Base-by-base conservation (phyloP, 1,140 invertebrate species). In the Philopotamus ludificatus region DNA sequence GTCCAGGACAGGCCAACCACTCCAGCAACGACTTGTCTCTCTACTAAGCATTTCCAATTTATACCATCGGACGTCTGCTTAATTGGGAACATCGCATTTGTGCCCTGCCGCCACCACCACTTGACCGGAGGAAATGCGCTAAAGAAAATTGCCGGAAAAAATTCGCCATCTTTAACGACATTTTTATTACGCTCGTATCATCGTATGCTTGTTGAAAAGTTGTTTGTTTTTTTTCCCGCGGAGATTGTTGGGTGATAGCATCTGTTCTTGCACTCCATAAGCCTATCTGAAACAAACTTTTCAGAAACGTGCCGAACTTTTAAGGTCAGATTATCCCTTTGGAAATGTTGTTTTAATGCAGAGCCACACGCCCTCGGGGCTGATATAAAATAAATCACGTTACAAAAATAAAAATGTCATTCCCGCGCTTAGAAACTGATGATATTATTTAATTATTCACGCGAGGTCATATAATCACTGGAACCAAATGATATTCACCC, bases 231-330 rank as follows among this genome's bases (percentile, higher is more conserved):
- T n/a, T n/a, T n/a, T n/a, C n/a, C 63, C 60, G 66, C 16, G 2
- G 42, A 63, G 60, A 44, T 58, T 66, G 51, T 66, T 67, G 63
- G 16, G 34, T 26, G 66, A 62, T 57, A 67, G 51, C 66, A 67
- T 67, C 60, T 67, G 66, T 58, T 63, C 42, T 34, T 44, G 57
- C 60, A 59, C 60, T 39, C 45, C 8, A 22, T 63, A 67, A 67
- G 60, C 66, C 55, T 59, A 57, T 45, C n/a, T 44, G 22, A 22
- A 67, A 49, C 23, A 57, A 50, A 57, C 51, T 54, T 64, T 64
- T 55, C 41, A 41, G n/a, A n/a, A n/a, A n/a, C n/a, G n/a, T n/a
- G n/a, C n/a, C n/a, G n/a, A n/a, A n/a, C n/a, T n/a, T n/a, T n/a
- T n/a, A n/a, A n/a, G 54, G 54, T 58, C 16, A 18, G 21, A 61